Percentiles rank a stretch among this genome's conserved stretches.
phyloP scores from a whole-genome alignment of 2,797 vertebrate genomes.

The Megaceryle alcyon region DNA sequence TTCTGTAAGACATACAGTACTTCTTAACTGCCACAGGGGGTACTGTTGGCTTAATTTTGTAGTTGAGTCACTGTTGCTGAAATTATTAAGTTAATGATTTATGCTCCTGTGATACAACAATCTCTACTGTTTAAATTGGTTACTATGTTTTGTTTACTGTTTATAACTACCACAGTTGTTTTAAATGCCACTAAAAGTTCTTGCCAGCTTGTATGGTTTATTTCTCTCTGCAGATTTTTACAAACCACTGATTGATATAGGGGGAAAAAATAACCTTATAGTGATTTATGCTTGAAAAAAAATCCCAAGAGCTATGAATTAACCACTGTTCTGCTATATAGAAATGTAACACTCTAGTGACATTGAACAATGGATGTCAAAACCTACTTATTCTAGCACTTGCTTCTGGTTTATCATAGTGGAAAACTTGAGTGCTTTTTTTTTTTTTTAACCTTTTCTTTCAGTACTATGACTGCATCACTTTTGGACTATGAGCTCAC shows the following conservation, averaged over 20 bases:
- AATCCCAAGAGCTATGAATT: slow-evolving; percentile 74
- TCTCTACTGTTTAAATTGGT: slow-evolving; percentile 78
- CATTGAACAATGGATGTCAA: slow-evolving; percentile 76
- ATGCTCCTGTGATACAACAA: slow-evolving; percentile 71
- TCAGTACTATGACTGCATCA: slow-evolving; percentile 73
- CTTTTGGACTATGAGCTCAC: slow-evolving; percentile 79
- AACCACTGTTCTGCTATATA: slow-evolving; percentile 69
- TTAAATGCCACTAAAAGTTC: slow-evolving; percentile 68
- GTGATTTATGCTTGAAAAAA: slow-evolving; percentile 68
- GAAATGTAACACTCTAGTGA: slow-evolving; percentile 51
- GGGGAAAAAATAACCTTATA: background rate
- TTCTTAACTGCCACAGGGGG: slow-evolving; percentile 81
- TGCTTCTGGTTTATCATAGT: slow-evolving; percentile 84
- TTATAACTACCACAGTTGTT: slow-evolving; percentile 80
- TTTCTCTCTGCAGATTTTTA: slow-evolving; percentile 76
- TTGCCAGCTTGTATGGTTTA: slow-evolving; percentile 73
- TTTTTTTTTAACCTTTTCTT: slow-evolving; percentile 63
- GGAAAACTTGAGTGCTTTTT: slow-evolving; percentile 79
- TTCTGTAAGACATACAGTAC: slow-evolving; percentile 71
- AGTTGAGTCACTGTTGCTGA: slow-evolving; percentile 72
- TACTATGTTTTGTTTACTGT: slow-evolving; percentile 84
- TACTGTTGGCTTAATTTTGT: slow-evolving; percentile 83
- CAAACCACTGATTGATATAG: slow-evolving; percentile 75
- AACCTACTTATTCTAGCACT: slow-evolving; percentile 62
- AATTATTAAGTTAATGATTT: slow-evolving; percentile 84